phyloP scores from a whole-genome alignment of 2,888 invertebrate genomes.

The Ceratothoa steindachneri region DNA sequence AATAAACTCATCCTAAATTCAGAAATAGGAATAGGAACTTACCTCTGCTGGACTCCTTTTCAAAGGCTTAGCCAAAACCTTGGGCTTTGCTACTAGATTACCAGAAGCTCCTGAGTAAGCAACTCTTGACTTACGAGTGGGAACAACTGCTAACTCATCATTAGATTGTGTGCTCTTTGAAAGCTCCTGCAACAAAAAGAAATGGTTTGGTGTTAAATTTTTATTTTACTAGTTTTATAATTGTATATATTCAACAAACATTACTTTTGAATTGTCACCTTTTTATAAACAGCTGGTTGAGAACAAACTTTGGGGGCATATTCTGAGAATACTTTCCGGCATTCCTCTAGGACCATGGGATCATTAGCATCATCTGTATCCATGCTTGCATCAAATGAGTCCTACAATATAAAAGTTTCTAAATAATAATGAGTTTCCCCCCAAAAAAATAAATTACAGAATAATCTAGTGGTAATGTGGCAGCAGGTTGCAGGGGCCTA shows the following conservation, averaged over 20 bases:
- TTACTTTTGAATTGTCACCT: not conserved
- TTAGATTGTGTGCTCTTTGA: not conserved
- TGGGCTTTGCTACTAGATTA: not conserved
- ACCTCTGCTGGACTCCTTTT: not conserved
- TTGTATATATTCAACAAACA: too few species aligned
- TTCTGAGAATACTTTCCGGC: conserved; percentile 32
- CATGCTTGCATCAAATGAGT: not conserved
- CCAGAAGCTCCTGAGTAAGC: conserved; percentile 1
- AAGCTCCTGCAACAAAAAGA: not conserved
- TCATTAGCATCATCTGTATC: conserved; percentile 18
- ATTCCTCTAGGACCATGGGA: conserved; percentile 32
- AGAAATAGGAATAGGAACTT: too few species aligned
- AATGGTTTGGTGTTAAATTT: too few species aligned
- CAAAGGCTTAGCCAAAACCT: not conserved
- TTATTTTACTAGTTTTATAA: not conserved
- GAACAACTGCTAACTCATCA: not conserved
- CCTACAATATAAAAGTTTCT: not conserved
- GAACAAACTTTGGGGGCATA: conserved; percentile 13
- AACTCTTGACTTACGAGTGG: not conserved
- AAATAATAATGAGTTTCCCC: not conserved
- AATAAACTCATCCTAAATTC: too few species aligned
- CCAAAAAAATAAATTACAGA: not conserved
- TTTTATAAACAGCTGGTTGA: not conserved
- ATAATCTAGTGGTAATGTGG: too few species aligned
- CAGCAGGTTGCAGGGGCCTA: too few species aligned